Conservation (phyloP, 2,113 vertebrate genomes). For the Muntiacus muntjak region DNA sequence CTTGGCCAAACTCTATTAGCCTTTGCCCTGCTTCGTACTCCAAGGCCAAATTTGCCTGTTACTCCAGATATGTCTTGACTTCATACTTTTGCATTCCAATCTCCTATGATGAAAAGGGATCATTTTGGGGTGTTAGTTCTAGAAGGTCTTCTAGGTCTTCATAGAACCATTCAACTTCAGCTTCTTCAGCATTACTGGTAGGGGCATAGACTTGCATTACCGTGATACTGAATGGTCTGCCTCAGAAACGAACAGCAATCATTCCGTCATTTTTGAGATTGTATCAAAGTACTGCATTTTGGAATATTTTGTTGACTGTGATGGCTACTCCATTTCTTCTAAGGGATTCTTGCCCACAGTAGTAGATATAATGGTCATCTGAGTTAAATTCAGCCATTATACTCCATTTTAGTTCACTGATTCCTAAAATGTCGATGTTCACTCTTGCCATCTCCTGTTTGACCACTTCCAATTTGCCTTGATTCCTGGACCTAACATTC, state of each 20-base stretch:
- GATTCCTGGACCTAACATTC: neutral
- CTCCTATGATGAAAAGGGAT: neutral
- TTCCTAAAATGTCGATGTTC: neutral
- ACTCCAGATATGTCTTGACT: neutral
- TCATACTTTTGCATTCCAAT: neutral
- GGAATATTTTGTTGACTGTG: neutral
- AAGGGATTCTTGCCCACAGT: neutral
- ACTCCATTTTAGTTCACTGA: neutral
- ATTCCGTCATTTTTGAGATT: neutral
- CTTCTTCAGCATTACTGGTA: neutral
- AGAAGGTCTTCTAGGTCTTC: neutral
- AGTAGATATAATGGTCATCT: neutral
- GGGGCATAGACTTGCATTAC: neutral
- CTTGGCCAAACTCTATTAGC: neutral
- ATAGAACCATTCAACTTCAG: neutral
- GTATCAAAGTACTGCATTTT: neutral
- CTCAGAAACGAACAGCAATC: neutral
- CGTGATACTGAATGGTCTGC: neutral
- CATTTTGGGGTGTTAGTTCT: neutral
- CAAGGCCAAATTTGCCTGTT: neutral
- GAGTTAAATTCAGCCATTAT: neutral
- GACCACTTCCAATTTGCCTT: neutral
- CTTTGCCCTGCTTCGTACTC: neutral
- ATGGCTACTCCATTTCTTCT: neutral
- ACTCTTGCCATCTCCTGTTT: neutral